Evolutionary conservation across 1,140 invertebrate genomes (phyloP).

Genomic region (Aphaenogaster rudis): DNA sequence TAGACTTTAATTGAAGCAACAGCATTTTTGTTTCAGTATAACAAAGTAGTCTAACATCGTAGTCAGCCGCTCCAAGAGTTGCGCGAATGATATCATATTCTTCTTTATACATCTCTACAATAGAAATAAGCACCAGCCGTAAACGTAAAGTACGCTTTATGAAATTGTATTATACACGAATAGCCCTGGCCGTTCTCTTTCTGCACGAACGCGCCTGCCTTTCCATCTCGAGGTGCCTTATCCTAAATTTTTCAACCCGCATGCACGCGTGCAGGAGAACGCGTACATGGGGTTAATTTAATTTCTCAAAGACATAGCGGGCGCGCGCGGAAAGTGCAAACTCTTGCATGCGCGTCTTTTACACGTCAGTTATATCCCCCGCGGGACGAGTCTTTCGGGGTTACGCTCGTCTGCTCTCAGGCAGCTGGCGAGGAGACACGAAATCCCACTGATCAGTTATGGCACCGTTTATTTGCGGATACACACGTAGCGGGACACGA

Average conservation of each 20-base stretch:
- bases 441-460: conserved; percentile 36
- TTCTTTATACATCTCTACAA: neutral
- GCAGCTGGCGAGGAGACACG: conserved; percentile 40
- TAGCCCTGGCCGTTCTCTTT: neutral
- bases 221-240: neutral
- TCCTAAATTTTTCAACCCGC: conserved; percentile 17
- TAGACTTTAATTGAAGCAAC: no score
- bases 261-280: neutral
- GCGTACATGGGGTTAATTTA: conserved; percentile 31
- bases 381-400: neutral
- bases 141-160: conserved; percentile 33
- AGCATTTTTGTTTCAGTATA: no score
- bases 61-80: neutral
- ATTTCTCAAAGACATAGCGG: conserved; percentile 20
- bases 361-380: conserved; percentile 21
- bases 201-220: neutral
- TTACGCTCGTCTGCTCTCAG: neutral
- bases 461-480: neutral
- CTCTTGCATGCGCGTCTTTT: conserved; percentile 53
- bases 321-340: conserved; percentile 26
- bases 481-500: neutral
- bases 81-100: neutral
- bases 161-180: neutral
- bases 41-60: no score
- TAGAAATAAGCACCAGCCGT: neutral